These are phyloP conservation scores for Conopomorpha cramerella DNA, from an alignment of 1,140 invertebrate species.

Conservation along the genomic window DNA sequence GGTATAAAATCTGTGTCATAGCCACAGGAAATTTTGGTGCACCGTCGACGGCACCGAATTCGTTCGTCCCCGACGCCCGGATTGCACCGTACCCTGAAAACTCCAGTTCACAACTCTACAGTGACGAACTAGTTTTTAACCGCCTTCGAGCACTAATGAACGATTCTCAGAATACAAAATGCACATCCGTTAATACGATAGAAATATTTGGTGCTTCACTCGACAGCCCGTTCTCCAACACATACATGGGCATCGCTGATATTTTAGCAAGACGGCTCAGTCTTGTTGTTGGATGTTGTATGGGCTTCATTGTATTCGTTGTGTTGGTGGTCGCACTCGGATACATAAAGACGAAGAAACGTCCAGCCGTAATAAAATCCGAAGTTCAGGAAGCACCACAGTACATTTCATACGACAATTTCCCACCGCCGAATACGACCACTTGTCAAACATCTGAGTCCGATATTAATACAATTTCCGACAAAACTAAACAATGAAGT, in stretches of 20 bases:
- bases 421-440: constrained; percentile 45
- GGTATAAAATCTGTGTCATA: constrained; percentile 84
- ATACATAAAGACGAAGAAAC: constrained; percentile 85
- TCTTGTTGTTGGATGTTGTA: constrained; percentile 81
- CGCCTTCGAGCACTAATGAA: constrained; percentile 67
- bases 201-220: constrained; percentile 70
- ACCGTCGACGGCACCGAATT: constrained; percentile 23
- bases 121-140: constrained; percentile 56
- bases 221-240: constrained; percentile 68
- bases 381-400: constrained; percentile 66
- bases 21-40: constrained; percentile 75
- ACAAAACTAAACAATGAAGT: constrained; percentile 25
- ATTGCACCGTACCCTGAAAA: constrained; percentile 57
- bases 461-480: constrained; percentile 42
- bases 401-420: constrained; percentile 56
- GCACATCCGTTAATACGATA: constrained; percentile 76
- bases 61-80: constrained; percentile 48
- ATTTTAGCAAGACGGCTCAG: constrained; percentile 79
- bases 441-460: constrained; percentile 34
- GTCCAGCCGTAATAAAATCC: constrained; percentile 72
- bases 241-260: constrained; percentile 66
- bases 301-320: constrained; percentile 84
- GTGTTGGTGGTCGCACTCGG: constrained; percentile 81
- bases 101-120: constrained; percentile 42
- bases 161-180: constrained; percentile 74